Evolutionary conservation across 2,113 vertebrate species (phyloP), one percentile per base, ranked within the genome.

Genomic region (Onychostoma macrolepis): DNA sequence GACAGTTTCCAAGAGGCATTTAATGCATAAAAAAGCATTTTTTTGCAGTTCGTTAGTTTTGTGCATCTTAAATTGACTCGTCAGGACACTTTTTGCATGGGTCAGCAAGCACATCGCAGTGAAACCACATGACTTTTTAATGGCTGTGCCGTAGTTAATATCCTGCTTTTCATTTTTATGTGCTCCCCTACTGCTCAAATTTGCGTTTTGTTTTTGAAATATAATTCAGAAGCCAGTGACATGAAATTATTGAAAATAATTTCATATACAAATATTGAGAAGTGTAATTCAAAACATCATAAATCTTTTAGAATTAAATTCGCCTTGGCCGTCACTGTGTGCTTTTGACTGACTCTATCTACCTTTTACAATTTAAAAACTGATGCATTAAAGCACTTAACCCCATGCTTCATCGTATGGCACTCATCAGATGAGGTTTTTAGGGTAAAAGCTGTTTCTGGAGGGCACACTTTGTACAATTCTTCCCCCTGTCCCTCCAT

Each of bases 401-500:
- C 93, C 93, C 92, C 76, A 93, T 91, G 91, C 92, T 93, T 93
- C 56, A 6, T 90, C 87, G 63, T 90, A 91, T 91, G 92, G 90
- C 92, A 93, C 90, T 94, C 94, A 95, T 95, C 93, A 95, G 94
- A 95, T 87, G 90, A 89, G 91, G 94, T 92, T 94, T 94, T 92
- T 93, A 91, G 90, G 79, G 89, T 89, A 79, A 94, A 94, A 94
- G 93, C 90, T 91, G 92, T 94, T 92, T 93, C 94, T 95, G 93
- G 92, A 94, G 95, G 94, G 94, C 94, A 92, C 86, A 93, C 94
- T 95, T 95, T 94, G 93, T 94, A 94, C 84, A 87, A 89, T 93
- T 93, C 88, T 91, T 89, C 87, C 88, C 91, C 87, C 81, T 86
- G 36, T 67, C 80, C 80, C 85, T 88, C 89, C 91, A 88, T 84